These are phyloP conservation scores for Tortricodes alternella DNA, from an alignment of 2,888 invertebrate genomes.

Conservation along the genomic window DNA sequence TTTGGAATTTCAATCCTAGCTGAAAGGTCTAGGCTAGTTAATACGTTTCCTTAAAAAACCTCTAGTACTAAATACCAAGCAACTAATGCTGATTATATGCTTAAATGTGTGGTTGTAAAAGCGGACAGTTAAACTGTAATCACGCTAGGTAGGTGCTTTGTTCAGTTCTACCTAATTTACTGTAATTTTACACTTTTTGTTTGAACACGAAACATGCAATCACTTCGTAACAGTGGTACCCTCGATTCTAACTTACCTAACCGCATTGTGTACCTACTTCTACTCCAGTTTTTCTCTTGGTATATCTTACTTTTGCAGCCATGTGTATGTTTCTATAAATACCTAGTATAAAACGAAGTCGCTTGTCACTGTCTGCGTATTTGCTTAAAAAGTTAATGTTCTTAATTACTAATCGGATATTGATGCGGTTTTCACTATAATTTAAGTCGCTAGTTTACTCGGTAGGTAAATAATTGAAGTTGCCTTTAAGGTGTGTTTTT, in stretches of 20 bases:
- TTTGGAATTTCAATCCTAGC: too few relatives aligned
- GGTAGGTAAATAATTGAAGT: not conserved
- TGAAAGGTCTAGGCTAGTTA: too few relatives aligned
- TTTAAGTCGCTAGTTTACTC: not conserved
- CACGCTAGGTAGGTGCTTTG: conserved; percentile 14
- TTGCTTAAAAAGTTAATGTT: too few relatives aligned
- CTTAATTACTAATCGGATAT: too few relatives aligned
- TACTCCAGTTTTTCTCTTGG: not conserved
- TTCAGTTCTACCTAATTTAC: conserved; percentile 24
- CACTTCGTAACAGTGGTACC: conserved; percentile 23
- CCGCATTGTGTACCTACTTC: conserved; percentile 7
- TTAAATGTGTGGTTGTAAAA: conserved; percentile 16
- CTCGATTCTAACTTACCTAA: conserved; percentile 27
- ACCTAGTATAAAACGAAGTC: too few relatives aligned
- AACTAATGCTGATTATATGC: not conserved
- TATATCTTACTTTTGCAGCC: not conserved
- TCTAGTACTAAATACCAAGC: not conserved
- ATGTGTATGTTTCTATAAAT: too few relatives aligned
- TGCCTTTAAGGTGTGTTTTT: too few relatives aligned
- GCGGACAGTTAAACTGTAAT: conserved; percentile 26
- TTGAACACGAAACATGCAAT: conserved; percentile 27
- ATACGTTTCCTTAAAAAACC: too few relatives aligned
- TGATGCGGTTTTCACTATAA: not conserved
- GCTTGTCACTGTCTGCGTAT: too few relatives aligned
- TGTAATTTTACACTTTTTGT: conserved; percentile 31